Evolutionary conservation across 2,888 invertebrate species (phyloP), one percentile per base, ranked within the genome.

Genomic region (Scaptomyza polygonia): DNA sequence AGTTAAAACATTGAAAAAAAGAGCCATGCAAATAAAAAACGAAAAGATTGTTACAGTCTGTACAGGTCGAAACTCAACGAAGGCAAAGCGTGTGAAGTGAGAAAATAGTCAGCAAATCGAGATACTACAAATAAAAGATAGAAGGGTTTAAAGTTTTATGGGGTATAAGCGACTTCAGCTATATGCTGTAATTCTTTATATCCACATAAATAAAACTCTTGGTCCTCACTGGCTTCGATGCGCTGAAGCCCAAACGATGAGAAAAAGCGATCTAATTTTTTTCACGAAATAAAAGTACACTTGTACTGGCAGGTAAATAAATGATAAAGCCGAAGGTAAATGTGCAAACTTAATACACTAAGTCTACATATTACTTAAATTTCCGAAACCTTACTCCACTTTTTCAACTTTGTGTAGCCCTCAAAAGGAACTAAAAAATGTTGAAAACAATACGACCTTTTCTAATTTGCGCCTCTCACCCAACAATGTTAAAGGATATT

Each of bases 41-140:
- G 30, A 34, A 51, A 49, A 47, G 43, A 55, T 16, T 57, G 36
- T 54, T 52, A 42, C 54, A 64, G 6, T 53, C 45, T 18, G 48
- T 34, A 36, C 73, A 74, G 73, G 62, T 65, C 55, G 81, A 73
- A 78, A 65, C 73, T 67, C 81, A 81, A 79, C 75, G 75, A 72
- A 65, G 67, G 58, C 59, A 61, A 65, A 67, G 66, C 62, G 73
- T 73, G 74, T 63, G 62, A 83, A 65, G 51, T 64, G 49, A 9
- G 16, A 59, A 62, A 66, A 74, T 58, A 52, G 43, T 51, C 53
- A 55, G 53, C 53, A 49, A 39, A 32, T 71, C 51, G 36, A 34
- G 27, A 49, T 51, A 53, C 36, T 42, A 48, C 61, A 75, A 56
- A 47, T 32, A 45, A 57, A 45, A 59, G 40, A n/a, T 3, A 14